Base-by-base conservation (phyloP, 2,113 vertebrate genomes). In the Neolamprologus longior region DNA sequence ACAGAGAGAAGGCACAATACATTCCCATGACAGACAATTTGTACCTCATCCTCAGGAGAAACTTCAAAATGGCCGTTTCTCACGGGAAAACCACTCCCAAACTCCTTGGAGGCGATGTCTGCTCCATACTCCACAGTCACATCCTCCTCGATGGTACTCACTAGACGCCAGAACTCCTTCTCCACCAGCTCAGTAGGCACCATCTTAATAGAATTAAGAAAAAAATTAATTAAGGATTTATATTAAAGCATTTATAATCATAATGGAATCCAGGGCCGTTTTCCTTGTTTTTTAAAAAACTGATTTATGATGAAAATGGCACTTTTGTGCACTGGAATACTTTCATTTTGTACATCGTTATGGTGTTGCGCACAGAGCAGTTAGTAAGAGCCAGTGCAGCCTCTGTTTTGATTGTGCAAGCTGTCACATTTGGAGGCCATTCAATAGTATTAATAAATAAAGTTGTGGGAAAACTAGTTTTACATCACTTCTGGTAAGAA, bases 121-220 rank as follows among this genome's bases (percentile, higher is more conserved):
- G 99, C 99, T 57, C 99, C 99, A 10, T 99, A 99, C 88, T 99
- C 99, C 17, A 99, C 99, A 2, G 97, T 99, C 42, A 99, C 98
- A 40, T 99, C 99, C 85, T 99, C 99, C 89, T 99, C 99, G 28
- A 99, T 98, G 42, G 98, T 99, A 94, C 98, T 98, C 78, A 99
- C 98, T 5, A 99, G 95, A 63, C 99, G 97, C 99, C 99, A 99
- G 91, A 99, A 99, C 88, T 99, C 99, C 82, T 99, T 99, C 91
- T 99, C 99, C 45, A 99, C 99, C 83, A 99, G 95, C 88, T 99
- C 98, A 4, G 99, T 99, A 33, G 99, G 99, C 86, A 99, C 98
- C 98, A 99, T 99, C 99, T 99, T 84, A 28, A 85, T 81, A 3
- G 12, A 14, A 40, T 68, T 24, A 73, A 26, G 17, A 28, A 12